These are phyloP conservation scores for Chionodraco myersi DNA, from an alignment of 2,113 vertebrate species.

Conservation along the genomic window DNA sequence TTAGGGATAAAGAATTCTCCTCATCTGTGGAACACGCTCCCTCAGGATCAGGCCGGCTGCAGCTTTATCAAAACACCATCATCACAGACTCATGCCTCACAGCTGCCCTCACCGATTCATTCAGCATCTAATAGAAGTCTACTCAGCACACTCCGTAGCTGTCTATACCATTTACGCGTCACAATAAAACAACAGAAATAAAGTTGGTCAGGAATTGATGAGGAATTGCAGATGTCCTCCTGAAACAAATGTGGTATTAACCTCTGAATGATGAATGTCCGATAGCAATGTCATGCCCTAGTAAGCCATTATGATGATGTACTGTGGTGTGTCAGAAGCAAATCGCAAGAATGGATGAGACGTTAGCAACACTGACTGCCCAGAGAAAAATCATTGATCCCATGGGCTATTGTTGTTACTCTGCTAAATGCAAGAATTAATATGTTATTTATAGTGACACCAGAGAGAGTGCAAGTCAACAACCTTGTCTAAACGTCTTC, in stretches of 20 bases:
- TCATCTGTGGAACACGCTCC: conserved; percentile 29
- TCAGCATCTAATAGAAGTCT: conserved; percentile 65
- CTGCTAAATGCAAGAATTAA: conserved; percentile 46
- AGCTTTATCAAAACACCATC: conserved; percentile 59
- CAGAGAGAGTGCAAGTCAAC: conserved; percentile 31
- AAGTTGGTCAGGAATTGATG: conserved; percentile 52
- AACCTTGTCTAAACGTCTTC: conserved; percentile 33
- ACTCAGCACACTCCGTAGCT: conserved; percentile 51
- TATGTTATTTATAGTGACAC: conserved; percentile 53
- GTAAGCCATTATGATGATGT: conserved; percentile 61
- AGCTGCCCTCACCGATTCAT: conserved; percentile 45
- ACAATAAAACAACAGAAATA: conserved; percentile 49
- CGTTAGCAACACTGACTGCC: conserved; percentile 23
- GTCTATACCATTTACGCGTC: conserved; percentile 60
- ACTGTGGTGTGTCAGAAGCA: conserved; percentile 48
- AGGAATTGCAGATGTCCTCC: conserved; percentile 54
- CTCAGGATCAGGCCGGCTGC: conserved; percentile 39
- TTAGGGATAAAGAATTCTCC: conserved; percentile 46
- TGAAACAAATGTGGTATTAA: conserved; percentile 60
- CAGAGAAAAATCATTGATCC: conserved; percentile 51
- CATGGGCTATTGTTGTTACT: conserved; percentile 36
- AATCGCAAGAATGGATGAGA: conserved; percentile 53
- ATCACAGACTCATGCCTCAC: conserved; percentile 49
- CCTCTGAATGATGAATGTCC: conserved; percentile 62
- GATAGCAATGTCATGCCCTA: conserved; percentile 62